Evolutionary conservation across 2,888 invertebrate species (phyloP).

Genomic region (Prosopocoilus inquinatus): DNA sequence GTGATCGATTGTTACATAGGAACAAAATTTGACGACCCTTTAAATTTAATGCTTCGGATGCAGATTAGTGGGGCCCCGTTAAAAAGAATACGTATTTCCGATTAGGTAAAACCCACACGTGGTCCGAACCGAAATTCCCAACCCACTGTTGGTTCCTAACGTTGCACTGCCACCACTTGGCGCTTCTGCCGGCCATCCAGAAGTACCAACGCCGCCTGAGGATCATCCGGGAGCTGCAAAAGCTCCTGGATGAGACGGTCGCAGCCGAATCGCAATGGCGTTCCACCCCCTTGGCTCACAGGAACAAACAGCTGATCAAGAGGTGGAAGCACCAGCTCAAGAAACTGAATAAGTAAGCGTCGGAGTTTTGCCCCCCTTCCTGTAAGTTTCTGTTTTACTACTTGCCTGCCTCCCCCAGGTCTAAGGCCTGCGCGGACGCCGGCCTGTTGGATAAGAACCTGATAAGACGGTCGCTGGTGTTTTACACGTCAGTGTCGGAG

Average conservation of each 20-base stretch:
- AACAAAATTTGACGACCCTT: no score
- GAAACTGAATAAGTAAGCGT: slow-evolving; percentile 62
- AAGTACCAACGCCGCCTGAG: slow-evolving; percentile 76
- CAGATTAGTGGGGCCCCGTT: no score
- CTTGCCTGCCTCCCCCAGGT: slow-evolving; percentile 57
- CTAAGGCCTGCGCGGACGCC: slow-evolving; percentile 90
- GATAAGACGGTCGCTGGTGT: slow-evolving; percentile 78
- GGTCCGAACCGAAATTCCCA: slow-evolving; percentile 85
- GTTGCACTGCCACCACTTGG: slow-evolving; percentile 89
- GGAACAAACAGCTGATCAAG: slow-evolving; percentile 80
- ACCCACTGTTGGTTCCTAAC: slow-evolving; percentile 98
- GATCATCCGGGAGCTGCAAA: slow-evolving; percentile 81
- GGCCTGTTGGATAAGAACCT: slow-evolving; percentile 83
- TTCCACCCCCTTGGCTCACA: slow-evolving; percentile 68
- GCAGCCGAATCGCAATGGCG: slow-evolving; percentile 82
- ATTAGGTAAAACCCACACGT: slow-evolving; percentile 58
- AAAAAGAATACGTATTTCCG: slow-evolving; percentile 6
- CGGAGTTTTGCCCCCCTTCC: neutral
- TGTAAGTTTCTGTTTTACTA: neutral
- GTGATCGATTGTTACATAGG: no score
- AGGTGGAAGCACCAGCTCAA: slow-evolving; percentile 88
- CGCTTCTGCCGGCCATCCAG: slow-evolving; percentile 84
- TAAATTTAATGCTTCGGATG: no score
- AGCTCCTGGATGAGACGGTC: slow-evolving; percentile 80
- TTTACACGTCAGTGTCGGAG: slow-evolving; percentile 84